These are phyloP conservation scores for Drosophila meridiana DNA, from an alignment of 2,888 invertebrate genomes.

Conservation along the genomic window DNA sequence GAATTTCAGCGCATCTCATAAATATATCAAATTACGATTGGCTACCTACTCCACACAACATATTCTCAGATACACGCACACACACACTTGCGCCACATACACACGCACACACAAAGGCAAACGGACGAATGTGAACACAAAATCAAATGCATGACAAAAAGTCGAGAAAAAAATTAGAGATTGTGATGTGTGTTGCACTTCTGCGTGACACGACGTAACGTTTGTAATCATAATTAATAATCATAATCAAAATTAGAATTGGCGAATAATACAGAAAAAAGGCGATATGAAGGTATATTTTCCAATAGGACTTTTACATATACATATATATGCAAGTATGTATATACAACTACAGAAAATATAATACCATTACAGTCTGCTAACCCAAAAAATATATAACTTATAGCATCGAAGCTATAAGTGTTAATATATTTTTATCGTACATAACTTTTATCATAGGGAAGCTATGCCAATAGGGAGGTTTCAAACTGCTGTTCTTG, in stretches of 20 bases:
- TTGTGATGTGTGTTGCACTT: background rate
- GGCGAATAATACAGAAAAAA: background rate
- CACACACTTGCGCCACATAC: constrained; percentile 17
- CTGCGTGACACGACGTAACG: constrained; percentile 16
- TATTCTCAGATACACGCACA: constrained; percentile 14
- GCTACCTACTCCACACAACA: constrained; percentile 60
- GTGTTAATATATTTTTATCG: background rate
- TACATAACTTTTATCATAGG: no score
- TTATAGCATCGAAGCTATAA: background rate
- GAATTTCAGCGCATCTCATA: constrained; percentile 38
- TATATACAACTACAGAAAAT: background rate
- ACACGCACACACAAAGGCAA: constrained; percentile 24
- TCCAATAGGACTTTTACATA: background rate
- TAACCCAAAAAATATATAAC: no score
- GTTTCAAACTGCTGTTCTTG: no score
- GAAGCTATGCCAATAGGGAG: no score
- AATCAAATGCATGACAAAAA: constrained; percentile 62
- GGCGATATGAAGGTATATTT: background rate
- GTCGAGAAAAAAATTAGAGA: constrained; percentile 20
- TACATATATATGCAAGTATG: background rate
- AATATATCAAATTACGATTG: constrained; percentile 70
- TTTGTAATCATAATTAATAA: background rate
- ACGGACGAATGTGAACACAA: constrained; percentile 25
- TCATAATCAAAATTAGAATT: background rate
- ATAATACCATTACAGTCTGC: background rate